These are phyloP conservation scores for Oscheius sp. DNA, from an alignment of 2,888 invertebrate genomes.

Conservation along the genomic window DNA sequence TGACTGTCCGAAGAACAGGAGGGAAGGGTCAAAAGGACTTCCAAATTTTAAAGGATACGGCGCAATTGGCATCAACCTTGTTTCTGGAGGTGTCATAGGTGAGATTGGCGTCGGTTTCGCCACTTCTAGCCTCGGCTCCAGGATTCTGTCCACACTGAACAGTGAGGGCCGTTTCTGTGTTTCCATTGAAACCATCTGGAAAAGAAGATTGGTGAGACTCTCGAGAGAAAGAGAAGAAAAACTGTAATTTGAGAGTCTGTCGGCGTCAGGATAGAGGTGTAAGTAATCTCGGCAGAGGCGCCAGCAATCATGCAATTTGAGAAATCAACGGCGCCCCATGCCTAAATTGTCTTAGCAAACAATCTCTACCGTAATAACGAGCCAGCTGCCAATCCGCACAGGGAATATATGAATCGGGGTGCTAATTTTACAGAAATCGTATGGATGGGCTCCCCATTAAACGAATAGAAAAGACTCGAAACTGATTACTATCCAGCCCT, in stretches of 20 bases:
- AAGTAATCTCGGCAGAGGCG: slow-evolving; percentile 37
- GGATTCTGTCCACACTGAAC: slow-evolving; percentile 53
- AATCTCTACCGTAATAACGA: slow-evolving; percentile 34
- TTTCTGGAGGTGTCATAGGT: slow-evolving; percentile 19
- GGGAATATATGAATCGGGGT: slow-evolving; percentile 1
- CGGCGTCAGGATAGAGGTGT: slow-evolving; percentile 29
- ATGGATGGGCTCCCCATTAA: no score
- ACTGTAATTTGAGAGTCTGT: slow-evolving; percentile 20
- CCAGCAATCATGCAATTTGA: slow-evolving; percentile 37
- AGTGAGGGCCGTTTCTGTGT: slow-evolving; percentile 43
- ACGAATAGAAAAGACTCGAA: no score
- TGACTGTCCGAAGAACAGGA: slow-evolving; percentile 54
- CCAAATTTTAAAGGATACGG: slow-evolving; percentile 44
- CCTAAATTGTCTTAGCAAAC: slow-evolving; percentile 41
- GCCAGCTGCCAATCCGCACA: slow-evolving; percentile 34
- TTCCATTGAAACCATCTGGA: slow-evolving; percentile 49
- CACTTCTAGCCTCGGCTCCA: slow-evolving; percentile 43
- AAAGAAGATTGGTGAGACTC: slow-evolving; percentile 6
- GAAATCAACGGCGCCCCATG: slow-evolving; percentile 32
- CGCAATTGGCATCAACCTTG: slow-evolving; percentile 21
- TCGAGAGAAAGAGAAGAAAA: background rate
- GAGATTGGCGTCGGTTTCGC: slow-evolving; percentile 40
- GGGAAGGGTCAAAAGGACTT: slow-evolving; percentile 48
- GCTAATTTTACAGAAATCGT: no score
- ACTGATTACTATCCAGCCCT: no score